Percentiles rank a stretch among this genome's conserved stretches.
phyloP scores from a whole-genome alignment of 2,113 vertebrate genomes.

The Melanocharis versteri region DNA sequence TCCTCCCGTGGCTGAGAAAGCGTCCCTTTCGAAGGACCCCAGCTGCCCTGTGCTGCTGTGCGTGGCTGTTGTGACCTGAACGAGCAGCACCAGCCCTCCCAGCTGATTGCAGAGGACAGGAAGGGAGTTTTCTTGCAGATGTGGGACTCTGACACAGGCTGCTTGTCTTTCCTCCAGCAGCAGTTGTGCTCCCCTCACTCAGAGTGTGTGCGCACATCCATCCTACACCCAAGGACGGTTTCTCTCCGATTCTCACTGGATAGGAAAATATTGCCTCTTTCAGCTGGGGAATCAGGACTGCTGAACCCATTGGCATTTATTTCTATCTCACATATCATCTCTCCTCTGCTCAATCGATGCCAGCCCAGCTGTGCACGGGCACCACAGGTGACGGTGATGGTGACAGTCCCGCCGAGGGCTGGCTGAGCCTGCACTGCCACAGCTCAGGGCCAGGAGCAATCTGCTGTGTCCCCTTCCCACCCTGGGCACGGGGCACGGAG shows the following conservation, averaged over 20 bases:
- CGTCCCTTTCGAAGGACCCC: background rate
- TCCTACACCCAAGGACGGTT: background rate
- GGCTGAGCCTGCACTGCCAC: background rate
- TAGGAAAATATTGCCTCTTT: background rate
- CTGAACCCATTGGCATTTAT: background rate
- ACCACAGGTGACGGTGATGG: too few relatives aligned
- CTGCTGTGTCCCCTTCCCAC: background rate
- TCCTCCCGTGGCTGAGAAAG: background rate
- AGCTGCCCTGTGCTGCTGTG: background rate
- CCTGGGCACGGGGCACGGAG: background rate
- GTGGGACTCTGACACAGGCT: background rate
- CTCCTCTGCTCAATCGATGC: background rate
- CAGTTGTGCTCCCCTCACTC: background rate
- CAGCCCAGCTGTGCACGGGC: accelerated
- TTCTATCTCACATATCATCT: background rate
- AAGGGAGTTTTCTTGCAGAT: constrained; percentile 33
- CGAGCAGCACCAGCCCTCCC: background rate
- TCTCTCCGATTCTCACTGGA: background rate
- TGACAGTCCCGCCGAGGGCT: background rate
- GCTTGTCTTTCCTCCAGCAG: background rate
- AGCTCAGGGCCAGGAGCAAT: background rate
- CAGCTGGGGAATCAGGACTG: background rate
- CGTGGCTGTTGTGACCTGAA: background rate
- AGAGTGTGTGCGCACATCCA: background rate
- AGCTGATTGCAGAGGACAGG: background rate